phyloP scores from a whole-genome alignment of 2,797 vertebrate species.

The Odontamblyopus rebecca region DNA sequence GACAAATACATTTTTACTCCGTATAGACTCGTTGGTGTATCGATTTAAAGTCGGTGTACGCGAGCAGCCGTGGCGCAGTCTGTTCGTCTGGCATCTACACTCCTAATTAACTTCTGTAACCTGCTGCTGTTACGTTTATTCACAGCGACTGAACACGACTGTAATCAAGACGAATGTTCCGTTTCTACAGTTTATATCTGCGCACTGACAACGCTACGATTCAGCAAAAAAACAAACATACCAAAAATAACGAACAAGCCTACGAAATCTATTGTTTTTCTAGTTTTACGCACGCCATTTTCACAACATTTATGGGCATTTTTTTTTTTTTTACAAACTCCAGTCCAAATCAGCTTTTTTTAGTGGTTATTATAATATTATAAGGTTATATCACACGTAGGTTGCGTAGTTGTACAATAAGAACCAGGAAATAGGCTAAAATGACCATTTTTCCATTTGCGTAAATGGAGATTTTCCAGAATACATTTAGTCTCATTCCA shows the following conservation, averaged over 20 bases:
- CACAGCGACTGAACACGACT: constrained; percentile 3
- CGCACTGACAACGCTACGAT: neutral
- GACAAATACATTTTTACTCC: neutral
- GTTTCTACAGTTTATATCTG: neutral
- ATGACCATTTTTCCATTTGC: too few species aligned
- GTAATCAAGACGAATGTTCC: neutral
- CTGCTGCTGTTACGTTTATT: constrained; percentile 47
- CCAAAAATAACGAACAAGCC: neutral
- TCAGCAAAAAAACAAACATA: neutral
- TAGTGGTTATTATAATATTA: neutral
- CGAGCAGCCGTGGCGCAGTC: constrained; percentile 45
- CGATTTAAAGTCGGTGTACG: constrained; percentile 49
- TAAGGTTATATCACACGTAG: neutral
- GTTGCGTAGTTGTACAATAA: neutral
- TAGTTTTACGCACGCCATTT: neutral
- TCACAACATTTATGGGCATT: neutral
- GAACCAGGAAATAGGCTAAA: neutral
- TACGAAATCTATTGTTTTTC: neutral
- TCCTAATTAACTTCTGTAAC: constrained; percentile 64
- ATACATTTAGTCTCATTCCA: too few species aligned
- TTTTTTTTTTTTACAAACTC: neutral
- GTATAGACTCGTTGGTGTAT: constrained; percentile 32
- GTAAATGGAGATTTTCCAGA: too few species aligned
- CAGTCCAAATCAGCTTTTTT: neutral
- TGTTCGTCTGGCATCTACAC: constrained; percentile 57